Base-by-base conservation (phyloP, 2,888 invertebrate species). In the Coenonympha glycerion region DNA sequence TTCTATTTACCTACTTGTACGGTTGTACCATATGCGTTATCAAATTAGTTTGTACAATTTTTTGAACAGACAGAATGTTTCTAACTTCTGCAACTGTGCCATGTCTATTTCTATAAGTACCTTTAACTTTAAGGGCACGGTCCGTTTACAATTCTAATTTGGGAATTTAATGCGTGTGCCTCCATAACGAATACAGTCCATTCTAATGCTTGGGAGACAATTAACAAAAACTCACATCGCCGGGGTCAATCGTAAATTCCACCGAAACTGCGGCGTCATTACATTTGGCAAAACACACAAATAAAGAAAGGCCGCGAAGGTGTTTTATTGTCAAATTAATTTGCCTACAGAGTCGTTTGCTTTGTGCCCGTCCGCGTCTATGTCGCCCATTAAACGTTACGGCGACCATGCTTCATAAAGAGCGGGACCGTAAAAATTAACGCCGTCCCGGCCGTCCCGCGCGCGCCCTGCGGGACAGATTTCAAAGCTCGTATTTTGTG, bases 241-340 rank as follows among this genome's bases (percentile, higher is more conserved):
- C 21, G 2, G 34, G 22, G 36, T 48, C 40, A 22, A 18, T 33
- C 16, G 33, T 48, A 48, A 45, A 46, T 36, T 46, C 37, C n/a
- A 22, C n/a, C 31, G 9, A 34, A 49, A 52, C 41, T 44, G 31
- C 39, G 37, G 13, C 31, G 39, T 28, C 36, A 52, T 48, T 37
- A 50, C 45, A 30, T 50, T 49, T 34, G 46, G 39, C 49, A 21
- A 44, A 53, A 44, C 45, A 48, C 41, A 48, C 48, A 41, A 56
- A 56, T 48, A 53, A 48, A 50, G 50, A 37, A 48, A 48, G 47
- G 36, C 50, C 47, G 33, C 49, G 21, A 53, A 53, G 56, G 57
- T 59, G 63, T 67, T 65, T 68, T 65, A 69, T 66, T 65, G 62
- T 64, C 54, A 72, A 69, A 73, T 73, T 66, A 74, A 74, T 74